These are phyloP conservation scores for Crambe crambe DNA, from an alignment of 37 sponge, comb jelly and placozoan genomes.

Conservation along the genomic window DNA sequence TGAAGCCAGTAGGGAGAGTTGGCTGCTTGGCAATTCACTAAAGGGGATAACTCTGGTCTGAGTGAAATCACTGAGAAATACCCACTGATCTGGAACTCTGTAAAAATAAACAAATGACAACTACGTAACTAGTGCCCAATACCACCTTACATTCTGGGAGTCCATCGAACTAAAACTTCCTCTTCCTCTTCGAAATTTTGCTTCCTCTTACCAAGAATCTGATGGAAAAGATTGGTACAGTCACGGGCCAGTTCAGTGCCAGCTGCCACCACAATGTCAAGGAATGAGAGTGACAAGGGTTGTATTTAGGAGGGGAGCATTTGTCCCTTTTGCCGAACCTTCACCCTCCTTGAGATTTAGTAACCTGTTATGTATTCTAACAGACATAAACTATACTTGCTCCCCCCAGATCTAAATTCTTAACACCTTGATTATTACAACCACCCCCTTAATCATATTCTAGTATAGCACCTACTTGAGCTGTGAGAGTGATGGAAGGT, in stretches of 20 bases:
- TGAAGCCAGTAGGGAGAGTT: slow-evolving; percentile 20
- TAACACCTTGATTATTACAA: no score
- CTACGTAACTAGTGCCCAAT: slow-evolving; percentile 23
- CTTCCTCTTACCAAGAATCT: slow-evolving; percentile 29
- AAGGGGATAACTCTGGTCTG: slow-evolving; percentile 7
- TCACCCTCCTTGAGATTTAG: no score
- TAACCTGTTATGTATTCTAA: no score
- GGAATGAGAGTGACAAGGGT: no score
- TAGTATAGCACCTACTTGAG: slow-evolving; percentile 16
- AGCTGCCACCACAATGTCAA: no score
- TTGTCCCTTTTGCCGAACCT: no score
- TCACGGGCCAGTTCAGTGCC: no score
- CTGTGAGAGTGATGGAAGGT: slow-evolving; percentile 18
- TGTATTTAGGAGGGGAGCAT: no score
- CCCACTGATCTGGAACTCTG: slow-evolving; percentile 29
- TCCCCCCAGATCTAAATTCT: no score
- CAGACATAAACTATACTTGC: no score
- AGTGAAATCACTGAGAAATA: slow-evolving; percentile 11
- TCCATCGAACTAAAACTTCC: slow-evolving; percentile 48
- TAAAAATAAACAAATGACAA: slow-evolving; percentile 7
- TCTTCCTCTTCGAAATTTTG: background rate
- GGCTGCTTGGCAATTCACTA: background rate
- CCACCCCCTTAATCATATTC: no score
- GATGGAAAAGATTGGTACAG: background rate
- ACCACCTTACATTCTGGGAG: slow-evolving; percentile 48